Evolutionary conservation across 1,140 invertebrate genomes (phyloP).

Genomic region (Epicauta chinensis): DNA sequence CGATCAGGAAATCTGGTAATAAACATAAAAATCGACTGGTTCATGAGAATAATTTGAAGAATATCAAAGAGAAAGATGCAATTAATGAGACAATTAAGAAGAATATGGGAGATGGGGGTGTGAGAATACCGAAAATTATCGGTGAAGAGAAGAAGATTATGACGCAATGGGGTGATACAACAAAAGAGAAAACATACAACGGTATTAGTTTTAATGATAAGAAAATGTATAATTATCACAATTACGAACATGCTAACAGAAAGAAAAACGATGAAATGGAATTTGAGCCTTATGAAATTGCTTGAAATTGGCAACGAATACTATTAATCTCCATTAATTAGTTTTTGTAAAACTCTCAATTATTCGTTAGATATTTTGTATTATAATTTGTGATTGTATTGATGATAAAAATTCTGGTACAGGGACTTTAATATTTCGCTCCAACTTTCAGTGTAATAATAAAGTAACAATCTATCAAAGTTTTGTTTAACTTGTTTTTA

Average conservation of each 20-base stretch:
- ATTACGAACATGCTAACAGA: slow-evolving; percentile 31
- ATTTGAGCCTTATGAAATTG: slow-evolving; percentile 73
- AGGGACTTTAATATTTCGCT: background rate
- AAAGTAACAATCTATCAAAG: too few relatives aligned
- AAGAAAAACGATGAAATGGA: slow-evolving; percentile 72
- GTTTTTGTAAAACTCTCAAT: too few relatives aligned
- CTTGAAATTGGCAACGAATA: slow-evolving; percentile 17
- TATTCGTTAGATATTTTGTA: too few relatives aligned
- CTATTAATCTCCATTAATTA: too few relatives aligned
- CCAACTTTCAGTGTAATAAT: background rate
- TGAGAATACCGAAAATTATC: slow-evolving; percentile 32
- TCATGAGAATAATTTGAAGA: slow-evolving; percentile 34
- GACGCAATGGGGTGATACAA: slow-evolving; percentile 31
- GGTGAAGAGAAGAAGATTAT: slow-evolving; percentile 33
- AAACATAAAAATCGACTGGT: slow-evolving; percentile 17
- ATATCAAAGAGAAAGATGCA: slow-evolving; percentile 45
- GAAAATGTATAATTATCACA: slow-evolving; percentile 28
- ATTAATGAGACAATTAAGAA: slow-evolving; percentile 35
- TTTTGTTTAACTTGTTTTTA: too few relatives aligned
- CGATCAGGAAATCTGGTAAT: slow-evolving; percentile 7
- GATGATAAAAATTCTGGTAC: too few relatives aligned
- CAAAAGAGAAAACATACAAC: slow-evolving; percentile 23
- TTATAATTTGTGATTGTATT: too few relatives aligned
- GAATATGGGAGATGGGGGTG: slow-evolving; percentile 12
- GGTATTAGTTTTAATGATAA: slow-evolving; percentile 25